Base-by-base conservation (phyloP, 2,113 vertebrate genomes). In the Podarcis cretensis region DNA sequence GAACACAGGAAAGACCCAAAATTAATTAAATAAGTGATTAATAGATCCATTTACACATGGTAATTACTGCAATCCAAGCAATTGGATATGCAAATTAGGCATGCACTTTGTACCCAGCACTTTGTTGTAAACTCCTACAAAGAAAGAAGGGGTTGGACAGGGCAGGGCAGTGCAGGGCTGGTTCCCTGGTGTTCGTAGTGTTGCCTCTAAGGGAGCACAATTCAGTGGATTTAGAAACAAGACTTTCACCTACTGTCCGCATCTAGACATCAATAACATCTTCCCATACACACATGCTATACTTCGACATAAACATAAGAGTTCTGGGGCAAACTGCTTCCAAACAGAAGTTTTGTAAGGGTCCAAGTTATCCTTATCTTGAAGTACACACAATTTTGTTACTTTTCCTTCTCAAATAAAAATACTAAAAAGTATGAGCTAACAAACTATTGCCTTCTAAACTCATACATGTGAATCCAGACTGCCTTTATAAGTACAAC, bases 11-110 rank as follows among this genome's bases (percentile, higher is more conserved):
- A 95, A 92, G 91, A 92, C 94, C 95, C 92, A 95, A 96, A 95
- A 93, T 95, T 94, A 95, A 95, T 93, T 95, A 95, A 96, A 96
- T 96, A 95, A 95, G 95, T 95, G 94, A 96, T 95, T 96, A 95
- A 96, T 95, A 96, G 92, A 83, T 23, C 88, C 5, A n/a, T 94
- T 92, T 95, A 90, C 94, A 92, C 92, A 95, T 94, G 90, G 89
- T 95, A 94, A 92, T 95, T 94, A 93, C 91, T 91, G 84, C 91
- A 95, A 92, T 63, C 92, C 76, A 89, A 94, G 93, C 89, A 94
- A 95, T 1, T 0, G 0, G 87, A 83, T 83, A 88, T 88, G 87
- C 81, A 88, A 88, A 88, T 88, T 27, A 78, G 32, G 81, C 73
- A 83, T 69, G 81, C 87, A 83, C 87, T 88, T 88, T 88, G 75